Base-by-base conservation (phyloP, 2,888 invertebrate genomes). In the Erebia epiphron region DNA sequence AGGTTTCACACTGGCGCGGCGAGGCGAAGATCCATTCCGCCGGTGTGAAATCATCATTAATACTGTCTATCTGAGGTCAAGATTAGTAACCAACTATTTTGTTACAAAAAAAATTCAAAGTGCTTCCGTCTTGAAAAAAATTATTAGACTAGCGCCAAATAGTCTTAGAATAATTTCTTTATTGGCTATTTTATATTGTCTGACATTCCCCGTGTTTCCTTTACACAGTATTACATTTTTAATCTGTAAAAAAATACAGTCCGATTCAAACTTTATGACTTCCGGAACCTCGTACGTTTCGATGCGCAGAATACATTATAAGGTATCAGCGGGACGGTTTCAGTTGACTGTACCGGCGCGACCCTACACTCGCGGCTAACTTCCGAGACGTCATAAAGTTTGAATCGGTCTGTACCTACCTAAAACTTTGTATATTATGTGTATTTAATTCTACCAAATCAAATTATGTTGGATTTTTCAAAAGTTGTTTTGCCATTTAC, bases 401-500 rank as follows among this genome's bases (percentile, higher is more conserved):
- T 35, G 7, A 35, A 35, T 35, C 35, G 35, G 35, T 7, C 7
- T 35, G 35, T 35, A 35, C 35, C 35, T 35, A 60, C 18, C 21
- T 75, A 75, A 58, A 68, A 68, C 46, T 46, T 46, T 46, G 13
- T 46, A 46, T 35, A 35, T 35, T 35, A 35, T 35, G 35, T 54
- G 9, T 26, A 66, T 56, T 18, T 52, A 11, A 64, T 35, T 16
- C 73, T 73, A 69, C 66, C 83, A 79, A 80, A 81, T 86, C 71
- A 35, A 7, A 68, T 67, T 84, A 79, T 80, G 81, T 87, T 86
- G 84, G 83, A 85, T 85, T 58, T 67, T 84, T 86, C 83, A 78
- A 80, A 84, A 79, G 79, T 85, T 84, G 85, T 91, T 90, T 89
- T 67, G 92, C 91, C 91, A 90, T 92, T 90, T 86, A 89, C 82